phyloP scores from a whole-genome alignment of 2,113 vertebrate species.

The Lethenteron reissneri region DNA sequence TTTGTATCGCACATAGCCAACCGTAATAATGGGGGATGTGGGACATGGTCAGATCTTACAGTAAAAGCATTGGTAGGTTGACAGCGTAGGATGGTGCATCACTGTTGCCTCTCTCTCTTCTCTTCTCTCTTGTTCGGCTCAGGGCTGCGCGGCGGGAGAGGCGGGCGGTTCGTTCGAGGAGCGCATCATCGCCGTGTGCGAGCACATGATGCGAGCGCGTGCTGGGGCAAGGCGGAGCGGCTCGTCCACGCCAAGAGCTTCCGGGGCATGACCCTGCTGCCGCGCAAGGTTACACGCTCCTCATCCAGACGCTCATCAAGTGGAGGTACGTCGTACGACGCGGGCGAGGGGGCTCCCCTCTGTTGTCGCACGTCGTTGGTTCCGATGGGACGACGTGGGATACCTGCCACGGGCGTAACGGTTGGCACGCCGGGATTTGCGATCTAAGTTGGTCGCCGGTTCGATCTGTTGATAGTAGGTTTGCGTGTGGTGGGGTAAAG shows the following conservation, averaged over 20 bases:
- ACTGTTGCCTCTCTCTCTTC: no score
- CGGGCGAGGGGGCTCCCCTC: no score
- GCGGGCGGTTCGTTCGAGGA: slow-evolving; percentile 70
- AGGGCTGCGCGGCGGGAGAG: slow-evolving; percentile 8
- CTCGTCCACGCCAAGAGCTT: slow-evolving; percentile 39
- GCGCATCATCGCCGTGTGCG: slow-evolving; percentile 46
- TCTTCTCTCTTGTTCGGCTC: neutral
- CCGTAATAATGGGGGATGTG: no score
- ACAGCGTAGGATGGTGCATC: no score
- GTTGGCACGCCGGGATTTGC: no score
- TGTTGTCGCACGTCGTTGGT: no score
- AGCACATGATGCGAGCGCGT: slow-evolving; percentile 40
- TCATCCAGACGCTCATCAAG: slow-evolving; percentile 46
- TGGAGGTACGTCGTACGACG: slow-evolving; percentile 29
- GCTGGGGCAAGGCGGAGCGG: slow-evolving; percentile 23
- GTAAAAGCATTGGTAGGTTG: no score
- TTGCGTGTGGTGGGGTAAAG: neutral
- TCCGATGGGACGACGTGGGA: no score
- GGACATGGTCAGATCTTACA: no score
- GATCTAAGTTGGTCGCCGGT: neutral
- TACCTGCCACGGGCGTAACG: no score
- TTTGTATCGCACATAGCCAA: no score
- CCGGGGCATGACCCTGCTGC: slow-evolving; percentile 66
- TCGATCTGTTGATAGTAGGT: neutral
- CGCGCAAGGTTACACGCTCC: slow-evolving; percentile 52